Evolutionary conservation across 2,113 vertebrate genomes (phyloP).

Genomic region (Ahaetulla prasina): DNA sequence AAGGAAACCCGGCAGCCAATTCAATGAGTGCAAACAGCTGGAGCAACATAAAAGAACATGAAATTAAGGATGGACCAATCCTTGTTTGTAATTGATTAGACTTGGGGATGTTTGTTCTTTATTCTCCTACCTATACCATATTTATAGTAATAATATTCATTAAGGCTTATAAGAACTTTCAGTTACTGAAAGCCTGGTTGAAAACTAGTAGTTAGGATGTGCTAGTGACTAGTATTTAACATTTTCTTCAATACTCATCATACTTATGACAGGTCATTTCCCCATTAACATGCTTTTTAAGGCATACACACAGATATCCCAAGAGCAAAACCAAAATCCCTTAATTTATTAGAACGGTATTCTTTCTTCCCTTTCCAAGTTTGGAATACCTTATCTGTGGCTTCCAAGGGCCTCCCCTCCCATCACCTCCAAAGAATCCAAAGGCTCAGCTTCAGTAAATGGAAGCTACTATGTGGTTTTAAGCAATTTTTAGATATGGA

Average conservation of each 20-base stretch:
- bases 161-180: not conserved
- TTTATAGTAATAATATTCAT: not conserved
- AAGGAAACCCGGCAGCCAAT: not conserved
- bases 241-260: not conserved
- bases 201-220: not conserved
- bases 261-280: not conserved
- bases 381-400: not conserved
- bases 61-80: not conserved
- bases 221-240: not conserved
- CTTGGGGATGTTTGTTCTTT: not conserved
- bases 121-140: not conserved
- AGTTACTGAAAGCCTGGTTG: not conserved
- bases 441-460: not conserved
- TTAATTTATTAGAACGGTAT: not conserved
- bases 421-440: not conserved
- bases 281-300: not conserved
- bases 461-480: not conserved
- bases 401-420: not conserved
- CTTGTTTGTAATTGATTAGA: not conserved
- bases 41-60: not conserved
- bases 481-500: not conserved
- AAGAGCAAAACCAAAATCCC: not conserved
- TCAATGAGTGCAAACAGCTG: not conserved
- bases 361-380: not conserved
- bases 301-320: not conserved